These are phyloP conservation scores for Botia kubotai DNA, from an alignment of 2,797 vertebrate species.

Conservation along the genomic window DNA sequence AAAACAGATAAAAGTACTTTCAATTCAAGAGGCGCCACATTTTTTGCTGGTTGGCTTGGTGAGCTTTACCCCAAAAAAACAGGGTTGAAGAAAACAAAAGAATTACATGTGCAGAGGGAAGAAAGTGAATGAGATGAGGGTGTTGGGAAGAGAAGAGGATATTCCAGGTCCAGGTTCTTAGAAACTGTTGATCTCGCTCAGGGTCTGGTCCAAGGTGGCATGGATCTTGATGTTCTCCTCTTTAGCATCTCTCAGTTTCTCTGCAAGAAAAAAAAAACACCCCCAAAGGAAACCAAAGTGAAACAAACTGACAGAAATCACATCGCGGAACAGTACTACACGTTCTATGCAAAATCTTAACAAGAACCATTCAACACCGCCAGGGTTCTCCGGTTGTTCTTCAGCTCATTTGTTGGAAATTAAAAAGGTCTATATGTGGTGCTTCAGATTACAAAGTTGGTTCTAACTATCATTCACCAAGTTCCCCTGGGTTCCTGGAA, in stretches of 20 bases:
- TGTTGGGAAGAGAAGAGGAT: conserved; percentile 23
- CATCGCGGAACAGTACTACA: neutral
- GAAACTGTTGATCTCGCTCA: conserved; percentile 89
- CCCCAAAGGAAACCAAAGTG: neutral
- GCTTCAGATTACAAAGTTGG: neutral
- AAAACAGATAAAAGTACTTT: conserved; percentile 9
- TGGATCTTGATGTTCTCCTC: conserved; percentile 87
- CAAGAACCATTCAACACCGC: neutral
- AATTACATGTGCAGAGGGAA: conserved; percentile 41
- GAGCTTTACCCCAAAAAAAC: conserved; percentile 1
- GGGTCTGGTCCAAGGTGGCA: conserved; percentile 87
- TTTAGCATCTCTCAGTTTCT: conserved; percentile 85
- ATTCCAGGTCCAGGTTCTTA: conserved; percentile 66
- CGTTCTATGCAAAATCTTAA: too few relatives aligned
- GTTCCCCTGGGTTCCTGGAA: neutral
- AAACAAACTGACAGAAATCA: neutral
- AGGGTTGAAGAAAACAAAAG: neutral
- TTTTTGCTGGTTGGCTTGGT: conserved; percentile 5
- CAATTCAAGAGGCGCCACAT: conserved; percentile 2
- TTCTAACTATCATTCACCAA: neutral
- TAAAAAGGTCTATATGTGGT: neutral
- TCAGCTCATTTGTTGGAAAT: neutral
- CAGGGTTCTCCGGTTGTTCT: neutral
- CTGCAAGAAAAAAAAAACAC: conserved; percentile 69
- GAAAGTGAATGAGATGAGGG: conserved; percentile 46